These are phyloP conservation scores for Hedychridium roseum DNA, from an alignment of 2,888 invertebrate genomes.

Conservation along the genomic window DNA sequence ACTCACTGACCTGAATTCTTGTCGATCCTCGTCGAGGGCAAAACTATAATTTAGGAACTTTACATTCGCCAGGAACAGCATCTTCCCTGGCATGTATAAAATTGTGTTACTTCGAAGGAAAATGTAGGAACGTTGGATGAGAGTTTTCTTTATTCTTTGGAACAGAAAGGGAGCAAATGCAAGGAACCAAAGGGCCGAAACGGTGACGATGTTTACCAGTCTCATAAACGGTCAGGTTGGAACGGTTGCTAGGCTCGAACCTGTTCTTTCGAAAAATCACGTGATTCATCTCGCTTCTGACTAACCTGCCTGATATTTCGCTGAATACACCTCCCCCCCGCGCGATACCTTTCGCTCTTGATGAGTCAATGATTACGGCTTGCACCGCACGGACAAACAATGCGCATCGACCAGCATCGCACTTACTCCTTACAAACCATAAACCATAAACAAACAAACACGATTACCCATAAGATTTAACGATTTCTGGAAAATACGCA, in stretches of 20 bases:
- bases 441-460: too few species aligned
- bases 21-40: constrained; percentile 12
- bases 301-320: constrained; percentile 44
- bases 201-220: background rate
- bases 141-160: too few species aligned
- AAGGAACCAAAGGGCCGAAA: too few species aligned
- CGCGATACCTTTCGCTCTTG: constrained; percentile 37
- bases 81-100: too few species aligned
- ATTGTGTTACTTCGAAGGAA: too few species aligned
- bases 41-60: too few species aligned
- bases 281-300: constrained; percentile 54
- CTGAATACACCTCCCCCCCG: constrained; percentile 27
- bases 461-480: too few species aligned
- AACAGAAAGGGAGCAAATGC: too few species aligned
- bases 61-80: too few species aligned
- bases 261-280: constrained; percentile 48
- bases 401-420: constrained; percentile 2
- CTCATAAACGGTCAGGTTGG: constrained; percentile 3
- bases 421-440: background rate
- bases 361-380: constrained; percentile 47
- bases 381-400: constrained; percentile 3
- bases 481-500: too few species aligned
- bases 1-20: too few species aligned
- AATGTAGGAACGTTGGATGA: too few species aligned
- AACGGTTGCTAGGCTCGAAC: constrained; percentile 40